phyloP scores from a whole-genome alignment of 2,113 vertebrate genomes.

The Natator depressus region DNA sequence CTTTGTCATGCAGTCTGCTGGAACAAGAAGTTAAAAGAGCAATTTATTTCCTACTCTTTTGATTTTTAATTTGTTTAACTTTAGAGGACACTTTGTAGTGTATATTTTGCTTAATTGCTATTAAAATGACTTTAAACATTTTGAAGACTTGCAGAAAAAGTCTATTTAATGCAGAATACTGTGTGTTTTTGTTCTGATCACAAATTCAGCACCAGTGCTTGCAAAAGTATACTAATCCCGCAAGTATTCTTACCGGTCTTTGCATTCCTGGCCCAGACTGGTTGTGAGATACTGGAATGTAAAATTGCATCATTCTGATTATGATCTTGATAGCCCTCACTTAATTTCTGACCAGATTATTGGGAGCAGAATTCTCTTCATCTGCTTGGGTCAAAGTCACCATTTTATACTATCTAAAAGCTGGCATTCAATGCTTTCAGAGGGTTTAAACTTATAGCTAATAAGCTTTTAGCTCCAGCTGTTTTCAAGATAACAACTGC shows the following conservation, averaged over 20 bases:
- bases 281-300: not conserved
- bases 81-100: not conserved
- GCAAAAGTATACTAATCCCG: not conserved
- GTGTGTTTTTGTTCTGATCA: not conserved
- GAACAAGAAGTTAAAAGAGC: not conserved
- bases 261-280: not conserved
- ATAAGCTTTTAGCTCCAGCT: not conserved
- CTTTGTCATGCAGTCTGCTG: not conserved
- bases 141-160: not conserved
- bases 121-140: not conserved
- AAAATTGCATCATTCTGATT: not conserved
- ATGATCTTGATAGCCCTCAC: too few species aligned
- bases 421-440: not conserved
- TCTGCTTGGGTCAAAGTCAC: not conserved
- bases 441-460: not conserved
- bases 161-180: not conserved
- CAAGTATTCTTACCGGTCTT: not conserved
- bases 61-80: not conserved
- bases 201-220: accelerated
- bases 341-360: not conserved
- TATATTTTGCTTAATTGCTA: not conserved
- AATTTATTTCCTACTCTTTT: not conserved
- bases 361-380: not conserved
- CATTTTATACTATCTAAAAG: too few species aligned
- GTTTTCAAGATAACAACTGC: not conserved